Evolutionary conservation across 2,888 invertebrate species (phyloP).

Genomic region (Geotrupes spiniger): DNA sequence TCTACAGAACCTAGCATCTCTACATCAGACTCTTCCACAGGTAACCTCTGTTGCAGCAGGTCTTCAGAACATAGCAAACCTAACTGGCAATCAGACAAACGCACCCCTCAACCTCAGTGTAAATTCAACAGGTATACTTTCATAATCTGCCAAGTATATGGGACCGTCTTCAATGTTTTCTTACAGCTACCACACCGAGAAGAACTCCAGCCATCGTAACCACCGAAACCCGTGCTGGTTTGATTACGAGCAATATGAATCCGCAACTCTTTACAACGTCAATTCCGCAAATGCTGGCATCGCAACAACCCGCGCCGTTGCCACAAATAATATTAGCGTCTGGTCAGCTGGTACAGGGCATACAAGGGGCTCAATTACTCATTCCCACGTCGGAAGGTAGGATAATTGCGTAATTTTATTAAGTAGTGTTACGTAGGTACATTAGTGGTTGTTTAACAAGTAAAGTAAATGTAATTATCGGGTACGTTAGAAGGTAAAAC

Average conservation of each 20-base stretch:
- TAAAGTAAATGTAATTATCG: not conserved
- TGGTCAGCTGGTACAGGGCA: conserved; percentile 88
- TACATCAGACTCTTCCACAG: conserved; percentile 65
- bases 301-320: conserved; percentile 69
- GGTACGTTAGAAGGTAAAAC: too few relatives aligned
- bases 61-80: conserved; percentile 58
- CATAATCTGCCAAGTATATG: conserved; percentile 8
- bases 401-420: conserved; percentile 16
- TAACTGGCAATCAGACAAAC: conserved; percentile 54
- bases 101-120: conserved; percentile 82
- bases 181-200: conserved; percentile 17
- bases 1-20: conserved; percentile 75
- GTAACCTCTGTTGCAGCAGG: conserved; percentile 60
- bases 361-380: conserved; percentile 89
- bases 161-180: not conserved
- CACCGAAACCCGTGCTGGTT: conserved; percentile 26
- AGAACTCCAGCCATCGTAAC: conserved; percentile 20
- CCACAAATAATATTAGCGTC: conserved; percentile 90
- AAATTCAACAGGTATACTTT: conserved; percentile 48
- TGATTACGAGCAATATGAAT: conserved; percentile 28
- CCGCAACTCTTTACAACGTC: conserved; percentile 45
- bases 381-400: conserved; percentile 94
- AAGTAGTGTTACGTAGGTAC: not conserved
- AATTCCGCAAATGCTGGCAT: conserved; percentile 58
- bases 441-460: not conserved